Conservation (phyloP, 2,113 vertebrate genomes). For the Anhinga anhinga region DNA sequence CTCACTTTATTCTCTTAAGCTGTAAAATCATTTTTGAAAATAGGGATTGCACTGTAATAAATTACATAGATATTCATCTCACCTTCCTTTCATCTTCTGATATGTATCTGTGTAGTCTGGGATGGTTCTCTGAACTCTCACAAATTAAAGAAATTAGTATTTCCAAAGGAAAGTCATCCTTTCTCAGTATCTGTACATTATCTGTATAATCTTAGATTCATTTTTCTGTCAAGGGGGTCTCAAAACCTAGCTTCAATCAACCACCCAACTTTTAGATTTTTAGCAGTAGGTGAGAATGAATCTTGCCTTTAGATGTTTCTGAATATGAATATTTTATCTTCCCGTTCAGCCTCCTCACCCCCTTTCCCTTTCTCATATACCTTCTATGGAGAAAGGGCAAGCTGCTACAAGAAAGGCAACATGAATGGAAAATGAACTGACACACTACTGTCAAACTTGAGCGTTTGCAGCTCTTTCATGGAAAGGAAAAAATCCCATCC, state of each 20-base stretch:
- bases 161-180: background rate
- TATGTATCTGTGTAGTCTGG: background rate
- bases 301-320: background rate
- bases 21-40: background rate
- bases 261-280: background rate
- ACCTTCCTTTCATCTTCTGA: background rate
- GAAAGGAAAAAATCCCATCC: background rate
- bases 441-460: background rate
- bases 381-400: background rate
- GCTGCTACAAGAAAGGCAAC: background rate
- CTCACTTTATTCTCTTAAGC: background rate
- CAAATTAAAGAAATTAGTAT: background rate
- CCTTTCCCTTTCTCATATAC: background rate
- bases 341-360: background rate
- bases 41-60: background rate
- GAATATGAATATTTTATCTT: background rate
- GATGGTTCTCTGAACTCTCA: background rate
- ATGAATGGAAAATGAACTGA: background rate
- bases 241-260: background rate
- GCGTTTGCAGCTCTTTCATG: background rate
- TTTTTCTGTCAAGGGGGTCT: background rate
- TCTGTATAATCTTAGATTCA: background rate
- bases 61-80: background rate
- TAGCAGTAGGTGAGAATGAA: background rate
- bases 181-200: background rate